Evolutionary conservation across 2,113 vertebrate genomes (phyloP).

Genomic region (Rallus limicola): DNA sequence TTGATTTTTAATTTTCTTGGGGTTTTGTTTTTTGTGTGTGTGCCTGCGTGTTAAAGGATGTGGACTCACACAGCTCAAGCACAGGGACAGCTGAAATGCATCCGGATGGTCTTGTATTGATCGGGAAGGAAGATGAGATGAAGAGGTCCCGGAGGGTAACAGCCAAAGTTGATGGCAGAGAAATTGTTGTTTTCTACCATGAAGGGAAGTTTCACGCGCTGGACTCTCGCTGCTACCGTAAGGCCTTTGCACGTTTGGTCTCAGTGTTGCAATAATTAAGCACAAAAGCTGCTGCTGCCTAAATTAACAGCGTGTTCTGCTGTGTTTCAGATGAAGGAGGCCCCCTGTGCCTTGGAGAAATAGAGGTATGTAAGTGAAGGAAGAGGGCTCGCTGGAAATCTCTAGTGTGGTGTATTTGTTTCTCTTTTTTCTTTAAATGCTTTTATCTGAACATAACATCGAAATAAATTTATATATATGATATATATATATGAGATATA

Average conservation of each 20-base stretch:
- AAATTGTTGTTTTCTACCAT: conserved; percentile 86
- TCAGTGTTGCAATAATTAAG: not conserved
- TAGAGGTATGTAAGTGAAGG: conserved; percentile 84
- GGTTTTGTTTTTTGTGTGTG: no score
- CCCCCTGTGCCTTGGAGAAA: conserved; percentile 84
- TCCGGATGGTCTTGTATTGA: conserved; percentile 53
- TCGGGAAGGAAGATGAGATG: conserved; percentile 86
- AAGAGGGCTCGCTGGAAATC: not conserved
- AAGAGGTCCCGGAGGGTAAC: conserved; percentile 75
- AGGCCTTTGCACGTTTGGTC: conserved; percentile 66
- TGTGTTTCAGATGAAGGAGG: conserved; percentile 86
- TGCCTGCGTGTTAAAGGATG: conserved; percentile 23
- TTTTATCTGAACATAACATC: not conserved
- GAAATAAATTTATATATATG: fast-evolving
- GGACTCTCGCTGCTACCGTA: conserved; percentile 93
- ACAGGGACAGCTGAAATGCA: not conserved
- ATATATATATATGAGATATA: no score
- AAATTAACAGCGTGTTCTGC: not conserved
- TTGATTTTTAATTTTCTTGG: not conserved
- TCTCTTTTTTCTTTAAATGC: not conserved
- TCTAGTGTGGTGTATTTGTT: not conserved
- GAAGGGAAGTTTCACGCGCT: conserved; percentile 84
- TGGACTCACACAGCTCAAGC: not conserved
- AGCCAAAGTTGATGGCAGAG: conserved; percentile 80
- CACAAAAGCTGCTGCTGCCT: not conserved